phyloP scores from a whole-genome alignment of 2,797 vertebrate species.

The Sebastes alutus region DNA sequence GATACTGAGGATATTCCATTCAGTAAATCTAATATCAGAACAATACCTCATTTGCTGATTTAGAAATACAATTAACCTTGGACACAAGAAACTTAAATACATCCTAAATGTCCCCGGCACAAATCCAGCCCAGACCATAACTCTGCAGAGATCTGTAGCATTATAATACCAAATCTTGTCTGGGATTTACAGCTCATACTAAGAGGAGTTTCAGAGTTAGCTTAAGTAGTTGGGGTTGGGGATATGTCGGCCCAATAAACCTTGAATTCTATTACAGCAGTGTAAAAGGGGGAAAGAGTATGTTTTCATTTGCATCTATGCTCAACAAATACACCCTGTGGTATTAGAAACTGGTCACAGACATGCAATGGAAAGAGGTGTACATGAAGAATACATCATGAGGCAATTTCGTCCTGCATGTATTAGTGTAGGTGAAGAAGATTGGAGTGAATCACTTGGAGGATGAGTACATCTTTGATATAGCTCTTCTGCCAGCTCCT shows the following conservation, averaged over 20 bases:
- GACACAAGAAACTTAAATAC: conserved; percentile 33
- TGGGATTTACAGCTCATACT: conserved; percentile 17
- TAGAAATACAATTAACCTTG: conserved; percentile 60
- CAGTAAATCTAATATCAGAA: conserved; percentile 43
- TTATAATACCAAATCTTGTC: conserved; percentile 27
- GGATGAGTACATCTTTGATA: conserved; percentile 5
- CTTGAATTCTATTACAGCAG: neutral
- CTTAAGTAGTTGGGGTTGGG: conserved; percentile 7
- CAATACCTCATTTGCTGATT: conserved; percentile 36
- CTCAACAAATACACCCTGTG: neutral
- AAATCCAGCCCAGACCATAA: conserved; percentile 18
- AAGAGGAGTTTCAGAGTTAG: conserved; percentile 2
- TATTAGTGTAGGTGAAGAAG: neutral
- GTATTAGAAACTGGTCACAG: neutral
- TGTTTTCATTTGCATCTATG: neutral
- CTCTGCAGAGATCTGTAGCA: conserved; percentile 14
- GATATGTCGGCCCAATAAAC: conserved; percentile 11
- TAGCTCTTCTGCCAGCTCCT: neutral
- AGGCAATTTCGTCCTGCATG: neutral
- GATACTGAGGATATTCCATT: conserved; percentile 21
- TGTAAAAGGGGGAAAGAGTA: neutral
- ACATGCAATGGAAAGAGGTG: neutral
- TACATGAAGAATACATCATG: neutral
- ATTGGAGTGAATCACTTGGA: conserved; percentile 18
- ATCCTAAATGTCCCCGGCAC: conserved; percentile 20